These are phyloP conservation scores for Betta splendens DNA, from an alignment of 2,797 vertebrate genomes.

Conservation along the genomic window DNA sequence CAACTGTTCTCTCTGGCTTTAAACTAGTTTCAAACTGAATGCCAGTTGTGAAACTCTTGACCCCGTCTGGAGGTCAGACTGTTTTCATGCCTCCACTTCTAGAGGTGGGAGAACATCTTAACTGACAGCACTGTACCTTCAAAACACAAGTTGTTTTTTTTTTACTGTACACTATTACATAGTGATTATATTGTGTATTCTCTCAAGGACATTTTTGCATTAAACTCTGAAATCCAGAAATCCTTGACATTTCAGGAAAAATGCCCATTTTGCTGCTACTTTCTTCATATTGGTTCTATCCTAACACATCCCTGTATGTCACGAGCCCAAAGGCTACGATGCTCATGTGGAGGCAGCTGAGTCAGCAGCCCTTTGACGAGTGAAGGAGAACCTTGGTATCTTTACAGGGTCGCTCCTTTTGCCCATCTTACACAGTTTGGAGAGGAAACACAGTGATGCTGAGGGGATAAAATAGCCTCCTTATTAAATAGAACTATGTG, in stretches of 20 bases:
- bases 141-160: too few relatives aligned
- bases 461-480: constrained; percentile 13
- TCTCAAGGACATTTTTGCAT: not conserved
- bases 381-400: too few relatives aligned
- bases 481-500: constrained; percentile 18
- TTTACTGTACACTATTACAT: too few relatives aligned
- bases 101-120: too few relatives aligned
- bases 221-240: not conserved
- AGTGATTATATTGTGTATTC: too few relatives aligned
- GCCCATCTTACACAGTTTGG: not conserved
- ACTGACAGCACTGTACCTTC: too few relatives aligned
- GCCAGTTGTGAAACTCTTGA: too few relatives aligned
- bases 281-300: constrained; percentile 3
- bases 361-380: constrained; percentile 5
- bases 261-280: constrained; percentile 1
- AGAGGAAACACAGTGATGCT: not conserved
- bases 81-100: too few relatives aligned
- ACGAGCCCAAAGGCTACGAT: constrained; percentile 5
- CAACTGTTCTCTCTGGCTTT: too few relatives aligned
- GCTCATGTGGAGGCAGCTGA: not conserved
- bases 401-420: too few relatives aligned
- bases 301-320: constrained; percentile 1
- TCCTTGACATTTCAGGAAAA: not conserved
- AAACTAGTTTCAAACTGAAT: too few relatives aligned
- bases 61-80: too few relatives aligned